Evolutionary conservation across 2,797 vertebrate species (phyloP).

Genomic region (Sebastes matsubarae): DNA sequence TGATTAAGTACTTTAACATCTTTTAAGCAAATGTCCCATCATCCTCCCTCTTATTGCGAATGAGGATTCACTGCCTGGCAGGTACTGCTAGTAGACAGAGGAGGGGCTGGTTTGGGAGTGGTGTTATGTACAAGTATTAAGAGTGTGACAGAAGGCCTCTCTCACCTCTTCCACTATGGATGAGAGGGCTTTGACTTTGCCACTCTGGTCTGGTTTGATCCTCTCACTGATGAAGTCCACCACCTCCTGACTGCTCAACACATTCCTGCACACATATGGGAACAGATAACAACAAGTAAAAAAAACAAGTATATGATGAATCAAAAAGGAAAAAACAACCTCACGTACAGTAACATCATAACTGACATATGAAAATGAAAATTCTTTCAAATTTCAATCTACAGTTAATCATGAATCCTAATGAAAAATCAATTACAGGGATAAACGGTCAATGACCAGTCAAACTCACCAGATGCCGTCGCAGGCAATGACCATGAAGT

Average conservation of each 20-base stretch:
- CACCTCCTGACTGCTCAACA: constrained; percentile 99
- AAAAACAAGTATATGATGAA: neutral
- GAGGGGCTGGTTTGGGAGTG: neutral
- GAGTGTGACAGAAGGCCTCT: neutral
- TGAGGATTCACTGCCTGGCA: neutral
- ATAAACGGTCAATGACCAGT: neutral
- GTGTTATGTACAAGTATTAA: neutral
- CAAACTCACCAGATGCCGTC: constrained; percentile 95
- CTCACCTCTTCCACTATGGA: constrained; percentile 95
- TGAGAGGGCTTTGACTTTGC: constrained; percentile 85
- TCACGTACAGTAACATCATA: neutral
- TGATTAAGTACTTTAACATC: neutral
- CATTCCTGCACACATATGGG: constrained; percentile 86
- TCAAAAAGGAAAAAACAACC: neutral
- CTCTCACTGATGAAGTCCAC: constrained; percentile 95
- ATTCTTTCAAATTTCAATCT: neutral
- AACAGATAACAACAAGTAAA: neutral
- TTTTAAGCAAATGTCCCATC: neutral
- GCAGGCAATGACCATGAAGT: constrained; percentile 99
- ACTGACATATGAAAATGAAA: neutral
- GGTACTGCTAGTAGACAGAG: neutral
- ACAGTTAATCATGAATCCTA: neutral
- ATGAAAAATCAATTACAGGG: neutral
- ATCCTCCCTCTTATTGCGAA: neutral
- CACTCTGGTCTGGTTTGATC: constrained; percentile 88